Evolutionary conservation across 2,113 vertebrate species (phyloP).

Genomic region (Takifugu bimaculatus): DNA sequence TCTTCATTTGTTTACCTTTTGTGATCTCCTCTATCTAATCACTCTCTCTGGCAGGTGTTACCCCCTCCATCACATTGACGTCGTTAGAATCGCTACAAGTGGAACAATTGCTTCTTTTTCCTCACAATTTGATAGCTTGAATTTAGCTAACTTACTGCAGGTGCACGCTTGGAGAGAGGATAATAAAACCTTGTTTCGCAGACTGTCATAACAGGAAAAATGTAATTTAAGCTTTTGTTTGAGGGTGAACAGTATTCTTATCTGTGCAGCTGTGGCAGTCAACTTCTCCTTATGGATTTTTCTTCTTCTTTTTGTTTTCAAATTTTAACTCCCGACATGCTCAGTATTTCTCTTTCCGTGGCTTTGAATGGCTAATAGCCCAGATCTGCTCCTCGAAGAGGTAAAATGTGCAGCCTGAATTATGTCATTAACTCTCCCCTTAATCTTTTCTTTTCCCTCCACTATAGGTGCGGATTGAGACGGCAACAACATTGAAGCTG

Average conservation of each 20-base stretch:
- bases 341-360: background rate
- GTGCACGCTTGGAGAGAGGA: background rate
- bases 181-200: background rate
- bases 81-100: slow-evolving; percentile 1
- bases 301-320: background rate
- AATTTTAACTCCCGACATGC: background rate
- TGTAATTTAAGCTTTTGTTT: background rate
- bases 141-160: background rate
- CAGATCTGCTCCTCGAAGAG: background rate
- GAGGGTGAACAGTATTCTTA: background rate
- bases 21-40: slow-evolving; percentile 21
- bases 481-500: slow-evolving; percentile 93
- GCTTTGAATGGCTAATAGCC: background rate
- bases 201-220: background rate
- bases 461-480: slow-evolving; percentile 91
- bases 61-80: slow-evolving; percentile 17
- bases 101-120: background rate
- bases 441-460: background rate
- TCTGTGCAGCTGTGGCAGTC: background rate
- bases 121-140: slow-evolving; percentile 5
- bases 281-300: slow-evolving; percentile 1
- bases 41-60: slow-evolving; percentile 5
- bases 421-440: background rate
- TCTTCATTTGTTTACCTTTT: slow-evolving; percentile 26
- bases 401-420: too few relatives aligned